Evolutionary conservation across 30 jellyfish, hydroid and myxozoan genomes (phyloP), one percentile per base, ranked within the genome.

Genomic region (Sanderia malayensis): DNA sequence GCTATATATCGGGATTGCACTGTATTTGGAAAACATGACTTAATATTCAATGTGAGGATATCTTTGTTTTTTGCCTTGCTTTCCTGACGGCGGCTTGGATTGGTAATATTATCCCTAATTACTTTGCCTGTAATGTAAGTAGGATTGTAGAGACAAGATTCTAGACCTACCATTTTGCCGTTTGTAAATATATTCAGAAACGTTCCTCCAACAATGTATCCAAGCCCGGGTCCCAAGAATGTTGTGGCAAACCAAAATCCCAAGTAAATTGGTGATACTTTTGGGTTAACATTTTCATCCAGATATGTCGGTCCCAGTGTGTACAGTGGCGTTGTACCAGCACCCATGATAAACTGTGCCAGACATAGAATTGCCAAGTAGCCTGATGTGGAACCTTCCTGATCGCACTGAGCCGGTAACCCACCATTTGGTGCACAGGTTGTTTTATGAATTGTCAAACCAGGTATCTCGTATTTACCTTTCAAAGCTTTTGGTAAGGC

Each of bases 281-380:
- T 80, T 21, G 98, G 98, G 44, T 85, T 53, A 34, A 90, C 98
- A 58, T 82, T 90, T 46, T 90, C 98, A 46, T 90, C 98, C 64
- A 90, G 31, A 70, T 73, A 90, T 3, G 96, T 77, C 26, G 96
- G 95, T 26, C 98, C 98, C 29, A 90, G 73, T 0, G 98, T 82
- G 23, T 76, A 84, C 59, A 90, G 83, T 2, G 98, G 96, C 8
- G 98, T 77, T 49, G 98, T 76, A 0, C 98, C 98, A 59, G 88
- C 93, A 19, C 98, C 98, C 95, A 90, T 82, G 30, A 90, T 70
- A 24, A 90, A 74, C 73, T 90, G 95, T 22, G 92, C 94, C 30
- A 77, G 22, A 61, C 82, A 79, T 24, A 25, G 46, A 10, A 60
- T 25, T 2, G 73, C 49, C 73, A 60, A 17, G 73, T 60, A 60